Conservation (phyloP, 2,888 invertebrate species). For the Euspilapteryx auroguttella region DNA sequence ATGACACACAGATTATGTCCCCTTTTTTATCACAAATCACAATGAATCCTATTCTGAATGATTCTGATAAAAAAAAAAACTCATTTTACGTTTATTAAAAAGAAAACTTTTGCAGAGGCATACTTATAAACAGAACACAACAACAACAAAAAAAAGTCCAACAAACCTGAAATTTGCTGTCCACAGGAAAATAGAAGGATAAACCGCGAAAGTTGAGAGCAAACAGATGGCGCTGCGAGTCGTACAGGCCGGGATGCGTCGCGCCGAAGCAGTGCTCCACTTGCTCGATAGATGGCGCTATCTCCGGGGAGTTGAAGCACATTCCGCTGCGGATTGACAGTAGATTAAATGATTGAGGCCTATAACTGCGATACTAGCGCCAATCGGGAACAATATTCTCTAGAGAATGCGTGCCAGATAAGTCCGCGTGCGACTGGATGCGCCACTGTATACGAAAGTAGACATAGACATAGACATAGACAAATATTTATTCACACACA, state of each 20-base stretch:
- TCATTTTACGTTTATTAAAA: too few species aligned
- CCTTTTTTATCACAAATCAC: too few species aligned
- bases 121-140: too few species aligned
- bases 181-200: conserved; percentile 96
- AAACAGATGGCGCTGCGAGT: conserved; percentile 93
- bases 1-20: too few species aligned
- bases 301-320: conserved; percentile 90
- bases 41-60: too few species aligned
- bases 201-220: conserved; percentile 95
- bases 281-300: conserved; percentile 95
- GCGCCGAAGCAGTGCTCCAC: conserved; percentile 99
- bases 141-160: background rate
- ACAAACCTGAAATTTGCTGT: conserved; percentile 77
- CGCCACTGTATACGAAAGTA: too few species aligned
- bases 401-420: too few species aligned
- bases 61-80: too few species aligned
- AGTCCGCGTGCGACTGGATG: too few species aligned
- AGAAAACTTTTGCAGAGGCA: too few species aligned
- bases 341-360: conserved; percentile 3
- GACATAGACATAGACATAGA: too few species aligned
- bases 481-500: too few species aligned
- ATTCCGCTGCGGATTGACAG: conserved; percentile 63
- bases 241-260: conserved; percentile 97
- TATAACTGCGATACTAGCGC: conserved; percentile 1
- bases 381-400: conserved; percentile 1